Conservation (phyloP, 2,888 invertebrate genomes). For the Linyphia triangularis region DNA sequence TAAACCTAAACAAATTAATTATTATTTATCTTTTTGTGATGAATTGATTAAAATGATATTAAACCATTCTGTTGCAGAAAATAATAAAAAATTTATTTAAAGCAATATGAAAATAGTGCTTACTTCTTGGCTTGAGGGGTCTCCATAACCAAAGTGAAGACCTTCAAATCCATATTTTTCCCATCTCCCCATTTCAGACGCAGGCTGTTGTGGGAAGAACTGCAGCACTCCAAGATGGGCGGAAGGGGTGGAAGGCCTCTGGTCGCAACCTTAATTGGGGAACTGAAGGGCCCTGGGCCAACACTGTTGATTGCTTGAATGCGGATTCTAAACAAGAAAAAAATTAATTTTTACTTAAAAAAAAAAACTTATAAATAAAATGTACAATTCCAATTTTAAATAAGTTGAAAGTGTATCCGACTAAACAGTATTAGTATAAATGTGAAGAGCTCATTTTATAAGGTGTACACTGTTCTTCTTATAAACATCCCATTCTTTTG, state of each 20-base stretch:
- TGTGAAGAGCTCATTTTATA: too few relatives aligned
- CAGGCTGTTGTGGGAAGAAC: constrained; percentile 85
- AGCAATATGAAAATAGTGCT: constrained; percentile 17
- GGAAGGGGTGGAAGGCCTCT: constrained; percentile 90
- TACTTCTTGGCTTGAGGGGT: constrained; percentile 81
- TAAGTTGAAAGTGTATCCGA: too few relatives aligned
- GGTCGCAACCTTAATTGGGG: constrained; percentile 86
- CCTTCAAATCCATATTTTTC: constrained; percentile 86
- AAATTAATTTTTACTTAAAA: not conserved
- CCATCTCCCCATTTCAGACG: constrained; percentile 93
- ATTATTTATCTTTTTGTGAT: not conserved
- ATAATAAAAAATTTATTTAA: not conserved
- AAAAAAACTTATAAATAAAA: too few relatives aligned
- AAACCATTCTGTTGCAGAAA: not conserved
- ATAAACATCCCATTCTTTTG: too few relatives aligned
- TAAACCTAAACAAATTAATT: constrained; percentile 78
- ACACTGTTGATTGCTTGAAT: constrained; percentile 92
- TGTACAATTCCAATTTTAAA: too few relatives aligned
- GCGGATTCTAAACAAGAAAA: constrained; percentile 84
- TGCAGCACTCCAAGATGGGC: constrained; percentile 87
- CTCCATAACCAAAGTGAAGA: constrained; percentile 91
- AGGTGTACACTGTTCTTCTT: too few relatives aligned
- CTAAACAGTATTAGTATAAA: too few relatives aligned
- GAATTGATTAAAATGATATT: not conserved
- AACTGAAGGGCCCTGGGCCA: constrained; percentile 88